These are phyloP conservation scores for Battus philenor DNA, from an alignment of 1,140 invertebrate genomes.

Conservation along the genomic window DNA sequence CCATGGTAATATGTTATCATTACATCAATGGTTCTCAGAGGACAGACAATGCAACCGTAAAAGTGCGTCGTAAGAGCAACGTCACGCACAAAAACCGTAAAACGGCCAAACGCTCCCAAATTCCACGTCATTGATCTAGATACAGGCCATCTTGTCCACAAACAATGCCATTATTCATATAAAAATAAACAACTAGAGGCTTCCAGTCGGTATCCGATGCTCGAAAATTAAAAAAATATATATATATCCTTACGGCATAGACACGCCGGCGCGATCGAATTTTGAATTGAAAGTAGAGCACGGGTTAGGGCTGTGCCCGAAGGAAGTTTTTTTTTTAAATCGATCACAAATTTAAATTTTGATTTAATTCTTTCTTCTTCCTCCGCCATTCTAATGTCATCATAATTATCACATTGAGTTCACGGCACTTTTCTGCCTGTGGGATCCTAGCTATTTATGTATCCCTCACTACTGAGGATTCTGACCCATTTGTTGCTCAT, in stretches of 20 bases:
- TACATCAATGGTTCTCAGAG: slow-evolving; percentile 24
- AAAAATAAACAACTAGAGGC: slow-evolving; percentile 56
- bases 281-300: slow-evolving; percentile 54
- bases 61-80: slow-evolving; percentile 32
- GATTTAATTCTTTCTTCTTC: too few relatives aligned
- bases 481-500: too few relatives aligned
- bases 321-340: too few relatives aligned
- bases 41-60: slow-evolving; percentile 29
- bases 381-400: too few relatives aligned
- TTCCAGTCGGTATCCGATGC: slow-evolving; percentile 40
- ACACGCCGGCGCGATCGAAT: slow-evolving; percentile 45
- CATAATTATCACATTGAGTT: too few relatives aligned
- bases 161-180: slow-evolving; percentile 64
- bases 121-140: slow-evolving; percentile 53
- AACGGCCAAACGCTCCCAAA: slow-evolving; percentile 40
- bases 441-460: too few relatives aligned
- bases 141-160: slow-evolving; percentile 56
- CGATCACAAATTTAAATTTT: too few relatives aligned
- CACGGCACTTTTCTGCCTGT: too few relatives aligned
- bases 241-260: slow-evolving; percentile 40
- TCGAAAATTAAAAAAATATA: slow-evolving; percentile 53
- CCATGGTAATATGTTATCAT: slow-evolving; percentile 24
- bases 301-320: slow-evolving; percentile 40
- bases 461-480: too few relatives aligned
- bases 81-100: slow-evolving; percentile 49